Base-by-base conservation (phyloP, 1,140 invertebrate genomes). In the Tribolium castaneum region DNA sequence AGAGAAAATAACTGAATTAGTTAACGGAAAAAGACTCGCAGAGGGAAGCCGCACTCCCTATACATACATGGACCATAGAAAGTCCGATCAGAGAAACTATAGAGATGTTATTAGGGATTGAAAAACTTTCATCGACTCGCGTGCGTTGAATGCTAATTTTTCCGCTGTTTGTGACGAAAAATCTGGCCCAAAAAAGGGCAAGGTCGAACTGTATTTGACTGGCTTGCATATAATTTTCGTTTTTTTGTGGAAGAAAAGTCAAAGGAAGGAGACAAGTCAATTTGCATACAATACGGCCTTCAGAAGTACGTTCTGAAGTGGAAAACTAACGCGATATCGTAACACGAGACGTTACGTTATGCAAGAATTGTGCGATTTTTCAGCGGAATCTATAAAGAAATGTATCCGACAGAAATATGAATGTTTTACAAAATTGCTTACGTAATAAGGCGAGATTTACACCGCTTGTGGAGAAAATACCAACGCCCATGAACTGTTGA, bases 221-320 rank as follows among this genome's bases (percentile, higher is more conserved):
- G n/a, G n/a, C n/a, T n/a, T n/a, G n/a, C n/a, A n/a, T n/a, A n/a
- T n/a, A n/a, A 45, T 45, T 45, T 45, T 45, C 39, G 9, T 6
- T 45, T 19, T 19, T 19, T 19, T 10, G 39, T 9, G 9, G 9
- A 39, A 56, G n/a, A 7, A 16, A 10, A 30, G 25, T 35, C 13
- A 52, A 52, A 2, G 10, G 45, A 66, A 13, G 14, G 59, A 35
- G 14, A 16, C 56, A 66, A 66, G 59, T n/a, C 12, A 9, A 73
- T 73, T 73, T 52, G 49, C 71, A 51, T 73, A 73, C 71, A 73
- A 73, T 73, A 73, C 71, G 71, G 49, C 71, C 71, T 73, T 73
- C 71, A 73, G 49, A 73, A 73, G 71, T 73, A 73, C 71, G 71
- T 49, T 30, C 0, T 30, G 35, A 34, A 19, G 70, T 52, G 22